Evolutionary conservation across 1,140 invertebrate species (phyloP), one percentile per base, ranked within the genome.

Genomic region (Steinernema khuongi): DNA sequence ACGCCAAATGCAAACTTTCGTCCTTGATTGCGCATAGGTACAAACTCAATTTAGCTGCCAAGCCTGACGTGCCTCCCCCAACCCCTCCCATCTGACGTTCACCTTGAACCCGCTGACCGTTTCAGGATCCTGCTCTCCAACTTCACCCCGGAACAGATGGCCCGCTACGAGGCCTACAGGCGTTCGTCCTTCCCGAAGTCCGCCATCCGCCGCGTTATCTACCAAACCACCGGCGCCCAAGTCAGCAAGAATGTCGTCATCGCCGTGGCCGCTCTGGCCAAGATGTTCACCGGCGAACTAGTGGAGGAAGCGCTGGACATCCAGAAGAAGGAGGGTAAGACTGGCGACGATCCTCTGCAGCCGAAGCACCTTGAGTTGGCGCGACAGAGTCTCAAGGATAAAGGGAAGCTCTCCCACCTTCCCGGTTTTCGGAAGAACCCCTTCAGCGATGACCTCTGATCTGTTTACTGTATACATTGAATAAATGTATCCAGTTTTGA

Each of bases 161-260:
- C 98, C 85, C 90, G 95, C 81, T 99, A 99, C 89, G 96, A 99
- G 88, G 97, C 98, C 94, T 99, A 93, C 83, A 88, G 96, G 81
- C 88, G 96, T 84, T 91, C 88, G 50, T 94, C 94, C 1, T 99
- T 99, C 87, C 96, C 96, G 0, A 98, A 97, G 88, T 94, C 95
- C 67, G 92, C 95, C 1, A 94, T 99, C 43, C 97, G 97, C 88
- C 90, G 94, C 76, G 87, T 93, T 31, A 97, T 98, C 93, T 95
- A 98, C 87, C 96, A 94, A 1, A 96, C 97, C 69, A 96, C 95
- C 1, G 94, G 94, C 1, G 93, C 92, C 85, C 93, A 94, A 0
- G 93, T 98, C 0, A 96, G 94, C 0, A 96, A 98, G 86, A 99
- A 98, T 90, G 96, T 98, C 74, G 95, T 99, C 0, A 99, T 99